Conservation (phyloP, 2,888 invertebrate species). For the Hyposoter dolosus region DNA sequence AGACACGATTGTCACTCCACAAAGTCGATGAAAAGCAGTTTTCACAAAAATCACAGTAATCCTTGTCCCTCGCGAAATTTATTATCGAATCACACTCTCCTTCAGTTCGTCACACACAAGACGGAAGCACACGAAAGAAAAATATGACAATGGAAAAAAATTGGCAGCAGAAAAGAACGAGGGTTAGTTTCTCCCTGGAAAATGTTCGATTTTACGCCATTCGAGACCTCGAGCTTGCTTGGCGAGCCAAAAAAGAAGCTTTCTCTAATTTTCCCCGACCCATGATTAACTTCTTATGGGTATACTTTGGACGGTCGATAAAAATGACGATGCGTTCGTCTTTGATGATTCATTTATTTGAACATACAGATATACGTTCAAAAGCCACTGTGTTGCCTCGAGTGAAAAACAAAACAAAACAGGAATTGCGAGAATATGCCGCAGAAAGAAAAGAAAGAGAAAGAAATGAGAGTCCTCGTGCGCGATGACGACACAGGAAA, state of each 20-base stretch:
- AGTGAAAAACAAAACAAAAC: slow-evolving; percentile 30
- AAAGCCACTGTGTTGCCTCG: slow-evolving; percentile 9
- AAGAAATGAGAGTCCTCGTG: slow-evolving; percentile 22
- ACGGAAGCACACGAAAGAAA: neutral
- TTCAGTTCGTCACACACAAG: neutral
- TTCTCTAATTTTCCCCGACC: slow-evolving; percentile 9
- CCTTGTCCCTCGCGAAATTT: neutral
- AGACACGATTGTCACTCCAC: neutral
- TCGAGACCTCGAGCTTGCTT: neutral
- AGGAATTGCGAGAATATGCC: slow-evolving; percentile 27
- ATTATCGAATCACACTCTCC: neutral
- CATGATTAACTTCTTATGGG: neutral
- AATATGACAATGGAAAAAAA: neutral
- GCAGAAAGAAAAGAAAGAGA: neutral
- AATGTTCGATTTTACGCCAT: neutral
- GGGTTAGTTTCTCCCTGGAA: neutral
- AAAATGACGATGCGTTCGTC: slow-evolving; percentile 6
- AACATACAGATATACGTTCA: neutral
- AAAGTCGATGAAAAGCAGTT: neutral
- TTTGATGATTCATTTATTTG: slow-evolving; percentile 1
- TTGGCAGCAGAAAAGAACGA: neutral
- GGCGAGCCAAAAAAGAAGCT: neutral
- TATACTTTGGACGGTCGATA: neutral
- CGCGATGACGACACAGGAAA: slow-evolving; percentile 39
- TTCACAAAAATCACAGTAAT: neutral